Evolutionary conservation across 2,797 vertebrate genomes (phyloP).

Genomic region (Pempheris klunzingeri): DNA sequence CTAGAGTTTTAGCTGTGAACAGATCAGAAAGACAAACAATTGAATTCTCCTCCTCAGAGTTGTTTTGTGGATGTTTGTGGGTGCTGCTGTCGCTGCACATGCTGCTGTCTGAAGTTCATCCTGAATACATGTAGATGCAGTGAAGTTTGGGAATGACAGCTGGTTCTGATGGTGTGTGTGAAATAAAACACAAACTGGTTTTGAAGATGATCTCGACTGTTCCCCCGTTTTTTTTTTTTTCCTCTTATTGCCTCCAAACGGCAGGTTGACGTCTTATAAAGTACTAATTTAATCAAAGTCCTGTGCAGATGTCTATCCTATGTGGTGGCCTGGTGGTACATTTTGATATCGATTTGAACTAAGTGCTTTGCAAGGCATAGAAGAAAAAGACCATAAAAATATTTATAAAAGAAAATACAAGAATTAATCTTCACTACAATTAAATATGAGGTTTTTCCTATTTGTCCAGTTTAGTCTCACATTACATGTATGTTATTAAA

Average conservation of each 20-base stretch:
- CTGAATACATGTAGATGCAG: constrained; percentile 35
- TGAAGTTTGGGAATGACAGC: constrained; percentile 50
- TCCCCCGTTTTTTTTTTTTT: neutral
- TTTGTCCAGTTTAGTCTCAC: too few relatives aligned
- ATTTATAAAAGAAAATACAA: too few relatives aligned
- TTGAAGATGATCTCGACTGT: constrained; percentile 22
- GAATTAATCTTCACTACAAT: too few relatives aligned
- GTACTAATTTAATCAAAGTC: too few relatives aligned
- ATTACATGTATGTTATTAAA: neutral
- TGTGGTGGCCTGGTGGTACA: too few relatives aligned
- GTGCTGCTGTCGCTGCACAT: constrained; percentile 28
- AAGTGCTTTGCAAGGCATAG: too few relatives aligned
- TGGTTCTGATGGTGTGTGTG: constrained; percentile 52
- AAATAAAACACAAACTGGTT: constrained; percentile 65
- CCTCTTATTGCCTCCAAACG: neutral
- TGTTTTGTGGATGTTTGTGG: constrained; percentile 2
- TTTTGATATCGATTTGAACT: too few relatives aligned
- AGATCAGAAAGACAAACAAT: neutral
- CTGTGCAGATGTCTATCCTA: too few relatives aligned
- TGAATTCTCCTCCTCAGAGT: neutral
- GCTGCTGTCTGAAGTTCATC: constrained; percentile 34
- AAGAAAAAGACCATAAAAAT: too few relatives aligned
- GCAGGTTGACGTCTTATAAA: too few relatives aligned
- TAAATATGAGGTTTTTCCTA: too few relatives aligned
- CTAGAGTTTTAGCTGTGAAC: neutral